Base-by-base conservation (phyloP, 2,888 invertebrate species). In the Nebria brevicollis region DNA sequence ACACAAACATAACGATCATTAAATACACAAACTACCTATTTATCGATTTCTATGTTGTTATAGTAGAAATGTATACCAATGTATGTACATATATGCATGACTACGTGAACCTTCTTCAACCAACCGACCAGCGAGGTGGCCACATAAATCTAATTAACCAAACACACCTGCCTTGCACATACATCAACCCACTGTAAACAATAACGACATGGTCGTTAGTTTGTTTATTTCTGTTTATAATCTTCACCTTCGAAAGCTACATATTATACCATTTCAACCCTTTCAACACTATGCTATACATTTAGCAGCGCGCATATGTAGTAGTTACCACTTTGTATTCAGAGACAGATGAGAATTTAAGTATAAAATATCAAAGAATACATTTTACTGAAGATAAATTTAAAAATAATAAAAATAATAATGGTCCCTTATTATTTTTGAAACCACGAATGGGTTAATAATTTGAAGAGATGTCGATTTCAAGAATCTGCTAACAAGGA, bases 131-230 rank as follows among this genome's bases (percentile, higher is more conserved):
- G 5, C 70, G 70, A 25, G 70, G 11, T 70, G 70, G 70, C 25
- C 26, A 20, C 70, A 70, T 70, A 70, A 70, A 70, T 70, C 20
- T 70, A 70, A 70, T 70, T 70, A 70, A 25, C 70, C 70, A 70
- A 70, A 70, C 70, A 26, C 70, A 70, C 70, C 70, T 70, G 70
- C 25, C 70, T 8, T 26, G 26, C 25, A 13, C 25, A 66, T 66
- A 25, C 66, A 25, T 66, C 66, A 66, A 25, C 8, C 13, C 34
- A 34, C 34, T 34, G 34, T 34, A 34, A 34, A 34, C 34, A 34
- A 34, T 34, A 34, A 34, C 34, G 34, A 34, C 34, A 34, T 34
- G 34, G 34, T 34, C 34, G 34, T 34, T 34, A 34, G 1, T 34
- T 34, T 34, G 34, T 34, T 34, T 34, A 34, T 34, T 34, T 34